Base-by-base conservation (phyloP, 2,797 vertebrate species). In the Bothrops alternatus region DNA sequence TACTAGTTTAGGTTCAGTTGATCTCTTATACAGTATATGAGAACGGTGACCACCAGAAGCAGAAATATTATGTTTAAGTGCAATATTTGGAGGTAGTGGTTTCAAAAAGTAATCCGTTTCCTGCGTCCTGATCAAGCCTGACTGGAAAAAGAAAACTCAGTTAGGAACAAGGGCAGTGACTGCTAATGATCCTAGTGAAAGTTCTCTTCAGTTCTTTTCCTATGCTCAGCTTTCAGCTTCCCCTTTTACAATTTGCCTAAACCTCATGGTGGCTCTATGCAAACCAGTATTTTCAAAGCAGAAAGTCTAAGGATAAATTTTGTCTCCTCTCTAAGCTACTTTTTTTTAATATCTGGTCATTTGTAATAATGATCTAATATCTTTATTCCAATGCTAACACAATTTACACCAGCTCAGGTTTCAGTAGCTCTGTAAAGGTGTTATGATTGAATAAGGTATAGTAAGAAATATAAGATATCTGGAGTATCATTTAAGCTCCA, bases 111-210 rank as follows among this genome's bases (percentile, higher is more conserved):
- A 99, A 96, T 99, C 98, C 0, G 96, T 97, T 23, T 98, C 98
- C 91, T 97, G 97, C 1, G 98, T 99, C 94, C 98, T 98, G 96
- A 99, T 99, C 96, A 99, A 97, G 97, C 98, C 98, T 96, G 98
- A 98, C 98, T 99, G 97, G 94, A 98, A 93, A 98, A 97, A 97
- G 95, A 88, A 97, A 93, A 97, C 92, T 96, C 87, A 91, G 26
- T 90, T 57, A 92, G 61, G 82, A 92, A 61, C 28, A 56, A 55
- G 37, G 37, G 32, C 56, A 91, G 20, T 57, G 53, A 18, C 6
- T 86, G 16, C 26, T 7, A 37, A 13, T 18, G 0, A 7, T 8
- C 42, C 56, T 56, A 26, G 5, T 55, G 73, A 25, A 90, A 25
- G 61, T 25, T 37, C 11, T 37, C 37, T 90, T 91, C 10, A 61